These are phyloP conservation scores for Thereva unica DNA, from an alignment of 2,888 invertebrate genomes.

Conservation along the genomic window DNA sequence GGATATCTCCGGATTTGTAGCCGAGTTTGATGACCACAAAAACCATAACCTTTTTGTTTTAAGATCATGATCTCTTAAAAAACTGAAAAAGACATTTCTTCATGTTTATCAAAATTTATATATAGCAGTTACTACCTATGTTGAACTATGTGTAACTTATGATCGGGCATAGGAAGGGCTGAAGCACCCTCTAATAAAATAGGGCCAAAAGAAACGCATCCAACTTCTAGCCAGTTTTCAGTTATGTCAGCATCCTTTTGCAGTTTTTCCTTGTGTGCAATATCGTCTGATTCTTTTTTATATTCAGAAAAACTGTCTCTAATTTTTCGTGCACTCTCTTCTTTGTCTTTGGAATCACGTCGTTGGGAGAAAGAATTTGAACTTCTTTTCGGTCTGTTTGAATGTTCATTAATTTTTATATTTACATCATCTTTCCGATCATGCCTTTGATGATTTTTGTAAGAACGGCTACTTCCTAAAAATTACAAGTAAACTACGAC, in stretches of 20 bases:
- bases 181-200: constrained; percentile 87
- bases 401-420: constrained; percentile 38
- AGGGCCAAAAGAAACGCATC: constrained; percentile 87
- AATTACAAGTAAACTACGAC: background rate
- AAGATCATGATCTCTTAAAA: constrained; percentile 81
- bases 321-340: constrained; percentile 47
- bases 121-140: constrained; percentile 64
- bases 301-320: constrained; percentile 53
- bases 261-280: constrained; percentile 23
- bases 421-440: constrained; percentile 49
- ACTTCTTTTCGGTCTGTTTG: constrained; percentile 49
- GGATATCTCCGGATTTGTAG: constrained; percentile 64
- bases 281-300: constrained; percentile 49
- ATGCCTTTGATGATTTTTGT: constrained; percentile 51
- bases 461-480: constrained; percentile 56
- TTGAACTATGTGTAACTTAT: constrained; percentile 76
- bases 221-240: constrained; percentile 91
- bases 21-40: constrained; percentile 71
- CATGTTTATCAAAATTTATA: background rate
- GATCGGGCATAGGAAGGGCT: constrained; percentile 76
- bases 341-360: constrained; percentile 54
- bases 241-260: constrained; percentile 50
- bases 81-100: constrained; percentile 52
- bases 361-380: constrained; percentile 56
- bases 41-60: constrained; percentile 90